Base-by-base conservation (phyloP, 2,888 invertebrate genomes). In the Atherix ibis region DNA sequence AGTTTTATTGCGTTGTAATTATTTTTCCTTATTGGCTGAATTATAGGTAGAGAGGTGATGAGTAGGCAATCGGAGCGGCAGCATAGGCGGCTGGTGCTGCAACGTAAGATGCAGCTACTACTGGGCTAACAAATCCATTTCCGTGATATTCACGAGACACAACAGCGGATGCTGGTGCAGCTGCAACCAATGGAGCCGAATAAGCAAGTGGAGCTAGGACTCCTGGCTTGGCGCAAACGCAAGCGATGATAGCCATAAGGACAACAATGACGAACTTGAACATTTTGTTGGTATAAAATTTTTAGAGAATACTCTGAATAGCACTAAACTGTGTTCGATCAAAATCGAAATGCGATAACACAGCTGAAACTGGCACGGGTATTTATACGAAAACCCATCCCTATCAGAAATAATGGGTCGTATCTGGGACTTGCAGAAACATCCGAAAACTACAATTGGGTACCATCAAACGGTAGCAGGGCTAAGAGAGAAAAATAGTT, bases 101-200 rank as follows among this genome's bases (percentile, higher is more conserved):
- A 35, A 48, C 54, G 10, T 60, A 62, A 34, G 53, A 63, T 64
- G 65, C 62, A 14, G 63, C 56, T n/a, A 43, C 38, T 18, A 29
- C 28, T 5, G 28, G 48, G 29, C 48, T 51, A 12, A 68, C 67
- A 16, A 35, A 35, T 35, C 31, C 35, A 5, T 66, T 44, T 14
- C 67, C 66, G 47, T 71, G 69, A 53, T 67, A 68, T 47, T 69
- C 68, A 40, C 67, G 62, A 3, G 69, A 65, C 43, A 70, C 53
- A 12, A 68, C 66, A 46, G 71, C 40, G 31, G 54, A 47, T 10
- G 54, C 42, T 35, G 38, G 38, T 19, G 39, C 35, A n/a, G n/a
- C n/a, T 18, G 38, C 30, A 16, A 34, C 49, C 27, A 45, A 35
- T 18, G 46, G 44, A n/a, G 46, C 39, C 10, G 43, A 40, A 29